A percentile compares a stretch with the other conserved stretches of the same genome.
These are phyloP conservation scores for Chelonus insularis DNA, from an alignment of 1,140 invertebrate species.

Conservation along the genomic window DNA sequence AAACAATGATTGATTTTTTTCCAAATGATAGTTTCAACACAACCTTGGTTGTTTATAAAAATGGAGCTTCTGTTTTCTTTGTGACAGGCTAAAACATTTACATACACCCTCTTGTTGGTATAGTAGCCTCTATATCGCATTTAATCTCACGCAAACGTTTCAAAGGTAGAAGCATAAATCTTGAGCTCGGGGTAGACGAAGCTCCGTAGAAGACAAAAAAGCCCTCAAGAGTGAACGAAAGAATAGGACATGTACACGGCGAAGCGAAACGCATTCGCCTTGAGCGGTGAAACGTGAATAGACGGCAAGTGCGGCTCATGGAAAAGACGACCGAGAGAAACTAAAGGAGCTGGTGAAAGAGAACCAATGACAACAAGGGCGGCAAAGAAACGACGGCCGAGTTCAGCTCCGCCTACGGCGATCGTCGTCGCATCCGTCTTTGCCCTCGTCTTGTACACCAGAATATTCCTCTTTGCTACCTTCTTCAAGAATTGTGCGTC, in stretches of 20 bases:
- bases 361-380: constrained; percentile 47
- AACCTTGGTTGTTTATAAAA: not conserved
- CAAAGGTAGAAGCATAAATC: constrained; percentile 55
- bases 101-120: constrained; percentile 1
- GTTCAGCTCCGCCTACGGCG: constrained; percentile 52
- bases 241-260: not conserved
- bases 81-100: not conserved
- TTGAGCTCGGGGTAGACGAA: constrained; percentile 30
- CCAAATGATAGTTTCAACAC: no score
- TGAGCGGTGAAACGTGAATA: constrained; percentile 14
- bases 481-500: not conserved
- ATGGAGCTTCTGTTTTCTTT: constrained; percentile 1
- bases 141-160: constrained; percentile 59
- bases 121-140: constrained; percentile 44
- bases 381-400: constrained; percentile 45
- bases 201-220: constrained; percentile 13
- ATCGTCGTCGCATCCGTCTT: constrained; percentile 40
- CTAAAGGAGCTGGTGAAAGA: not conserved
- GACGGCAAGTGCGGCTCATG: constrained; percentile 14
- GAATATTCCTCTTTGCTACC: not conserved
- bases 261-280: constrained; percentile 24
- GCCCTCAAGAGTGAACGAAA: constrained; percentile 3
- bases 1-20: no score
- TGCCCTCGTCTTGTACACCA: constrained; percentile 24
- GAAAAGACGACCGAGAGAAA: constrained; percentile 17